Evolutionary conservation across 2,113 vertebrate genomes (phyloP).

Genomic region (Rutilus rutilus): DNA sequence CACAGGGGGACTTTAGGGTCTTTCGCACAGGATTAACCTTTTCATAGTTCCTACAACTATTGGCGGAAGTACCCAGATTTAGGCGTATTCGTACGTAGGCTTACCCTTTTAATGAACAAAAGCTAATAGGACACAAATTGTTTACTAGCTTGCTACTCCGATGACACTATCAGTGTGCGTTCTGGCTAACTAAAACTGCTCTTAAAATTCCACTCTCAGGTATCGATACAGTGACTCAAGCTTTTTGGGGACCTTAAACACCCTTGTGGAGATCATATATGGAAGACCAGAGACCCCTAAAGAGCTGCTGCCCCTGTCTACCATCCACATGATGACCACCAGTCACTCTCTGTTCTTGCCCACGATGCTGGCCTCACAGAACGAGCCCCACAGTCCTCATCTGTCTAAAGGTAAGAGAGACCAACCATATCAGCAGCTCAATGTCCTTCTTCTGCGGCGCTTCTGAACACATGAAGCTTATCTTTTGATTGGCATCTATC

Average conservation of each 20-base stretch:
- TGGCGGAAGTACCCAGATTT: too few species aligned
- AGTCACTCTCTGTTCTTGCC: constrained; percentile 94
- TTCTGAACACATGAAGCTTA: not conserved
- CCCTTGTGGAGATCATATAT: constrained; percentile 77
- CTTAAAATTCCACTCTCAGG: constrained; percentile 65
- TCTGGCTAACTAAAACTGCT: not conserved
- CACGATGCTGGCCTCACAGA: constrained; percentile 76
- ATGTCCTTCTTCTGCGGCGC: not conserved
- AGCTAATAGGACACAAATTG: not conserved
- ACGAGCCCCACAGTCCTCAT: constrained; percentile 57
- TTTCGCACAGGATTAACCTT: too few species aligned
- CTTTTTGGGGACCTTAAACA: constrained; percentile 78
- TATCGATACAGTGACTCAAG: constrained; percentile 81
- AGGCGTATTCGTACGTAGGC: too few species aligned
- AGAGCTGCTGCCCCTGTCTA: constrained; percentile 75
- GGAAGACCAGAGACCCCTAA: constrained; percentile 50
- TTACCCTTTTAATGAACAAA: not conserved
- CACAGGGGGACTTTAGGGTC: too few species aligned
- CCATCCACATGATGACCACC: constrained; percentile 87
- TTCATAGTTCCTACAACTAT: too few species aligned
- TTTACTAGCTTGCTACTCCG: not conserved
- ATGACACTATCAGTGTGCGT: not conserved
- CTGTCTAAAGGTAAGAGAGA: constrained; percentile 78
- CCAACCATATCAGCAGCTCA: not conserved
- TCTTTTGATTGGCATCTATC: not conserved